These are phyloP conservation scores for Pomatorhinus ruficollis DNA, from an alignment of 2,113 vertebrate genomes.

Conservation along the genomic window DNA sequence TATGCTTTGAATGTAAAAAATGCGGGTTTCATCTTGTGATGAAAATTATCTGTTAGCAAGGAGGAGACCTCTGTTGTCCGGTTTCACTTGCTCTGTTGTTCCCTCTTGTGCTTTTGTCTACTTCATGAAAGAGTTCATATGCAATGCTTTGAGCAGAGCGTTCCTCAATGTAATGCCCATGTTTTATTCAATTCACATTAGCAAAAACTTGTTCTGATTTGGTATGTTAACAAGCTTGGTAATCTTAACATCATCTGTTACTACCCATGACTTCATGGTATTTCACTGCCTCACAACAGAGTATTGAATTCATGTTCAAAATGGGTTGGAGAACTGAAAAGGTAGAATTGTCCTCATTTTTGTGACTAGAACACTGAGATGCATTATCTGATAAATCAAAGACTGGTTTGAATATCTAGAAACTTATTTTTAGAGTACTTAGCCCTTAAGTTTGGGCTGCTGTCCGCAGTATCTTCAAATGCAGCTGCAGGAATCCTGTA, in stretches of 20 bases:
- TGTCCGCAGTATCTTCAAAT: background rate
- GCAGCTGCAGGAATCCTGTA: background rate
- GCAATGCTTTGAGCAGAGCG: background rate
- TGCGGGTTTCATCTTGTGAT: background rate
- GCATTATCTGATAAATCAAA: background rate
- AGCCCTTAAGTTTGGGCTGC: background rate
- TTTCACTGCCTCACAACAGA: background rate
- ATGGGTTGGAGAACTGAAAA: background rate
- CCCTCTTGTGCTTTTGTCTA: background rate
- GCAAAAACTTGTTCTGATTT: background rate
- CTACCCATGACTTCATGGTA: background rate
- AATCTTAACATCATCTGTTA: background rate
- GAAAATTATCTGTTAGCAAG: background rate
- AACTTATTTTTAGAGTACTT: background rate
- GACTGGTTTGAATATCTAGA: background rate
- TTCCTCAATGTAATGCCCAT: background rate
- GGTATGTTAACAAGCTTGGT: background rate
- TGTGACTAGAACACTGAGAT: background rate
- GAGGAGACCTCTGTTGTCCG: background rate
- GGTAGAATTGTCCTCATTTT: background rate
- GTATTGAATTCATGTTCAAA: background rate
- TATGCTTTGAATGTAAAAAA: background rate
- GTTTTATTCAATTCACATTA: background rate
- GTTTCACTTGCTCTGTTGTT: background rate
- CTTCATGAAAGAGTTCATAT: background rate